These are phyloP conservation scores for Empis livida DNA, from an alignment of 2,888 invertebrate species.

Conservation along the genomic window DNA sequence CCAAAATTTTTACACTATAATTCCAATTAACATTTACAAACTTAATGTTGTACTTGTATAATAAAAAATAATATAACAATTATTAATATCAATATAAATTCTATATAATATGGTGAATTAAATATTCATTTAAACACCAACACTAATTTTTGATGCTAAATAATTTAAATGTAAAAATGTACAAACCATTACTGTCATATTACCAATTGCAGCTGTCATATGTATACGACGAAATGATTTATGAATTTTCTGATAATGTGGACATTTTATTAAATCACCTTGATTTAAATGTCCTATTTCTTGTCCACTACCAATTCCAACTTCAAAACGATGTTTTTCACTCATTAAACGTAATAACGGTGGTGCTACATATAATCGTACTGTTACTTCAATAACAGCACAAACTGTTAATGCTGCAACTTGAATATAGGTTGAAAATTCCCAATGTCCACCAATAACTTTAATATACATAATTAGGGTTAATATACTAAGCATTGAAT, in stretches of 20 bases:
- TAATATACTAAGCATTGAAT: slow-evolving; percentile 57
- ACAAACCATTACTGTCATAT: slow-evolving; percentile 55
- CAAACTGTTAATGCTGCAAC: slow-evolving; percentile 31
- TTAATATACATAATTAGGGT: slow-evolving; percentile 53
- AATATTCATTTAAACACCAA: not conserved
- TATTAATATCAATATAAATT: too few relatives aligned
- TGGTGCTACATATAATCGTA: slow-evolving; percentile 63
- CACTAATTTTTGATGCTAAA: slow-evolving; percentile 40
- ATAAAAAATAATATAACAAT: too few relatives aligned
- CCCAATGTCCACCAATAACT: slow-evolving; percentile 41
- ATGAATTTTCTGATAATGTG: slow-evolving; percentile 64
- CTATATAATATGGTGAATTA: too few relatives aligned
- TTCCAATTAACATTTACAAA: too few relatives aligned
- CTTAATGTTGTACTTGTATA: too few relatives aligned
- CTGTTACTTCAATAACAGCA: slow-evolving; percentile 53
- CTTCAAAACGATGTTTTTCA: slow-evolving; percentile 62
- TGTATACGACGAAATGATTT: slow-evolving; percentile 63
- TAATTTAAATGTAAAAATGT: slow-evolving; percentile 55
- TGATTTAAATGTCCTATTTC: slow-evolving; percentile 63
- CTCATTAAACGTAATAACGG: slow-evolving; percentile 61
- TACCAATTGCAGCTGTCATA: slow-evolving; percentile 66
- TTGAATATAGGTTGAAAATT: slow-evolving; percentile 41
- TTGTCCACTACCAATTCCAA: slow-evolving; percentile 60
- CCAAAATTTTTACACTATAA: too few relatives aligned
- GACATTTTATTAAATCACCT: slow-evolving; percentile 60